Conservation (phyloP, 2,797 vertebrate species). For the Typhlichthys eigenmanni region DNA sequence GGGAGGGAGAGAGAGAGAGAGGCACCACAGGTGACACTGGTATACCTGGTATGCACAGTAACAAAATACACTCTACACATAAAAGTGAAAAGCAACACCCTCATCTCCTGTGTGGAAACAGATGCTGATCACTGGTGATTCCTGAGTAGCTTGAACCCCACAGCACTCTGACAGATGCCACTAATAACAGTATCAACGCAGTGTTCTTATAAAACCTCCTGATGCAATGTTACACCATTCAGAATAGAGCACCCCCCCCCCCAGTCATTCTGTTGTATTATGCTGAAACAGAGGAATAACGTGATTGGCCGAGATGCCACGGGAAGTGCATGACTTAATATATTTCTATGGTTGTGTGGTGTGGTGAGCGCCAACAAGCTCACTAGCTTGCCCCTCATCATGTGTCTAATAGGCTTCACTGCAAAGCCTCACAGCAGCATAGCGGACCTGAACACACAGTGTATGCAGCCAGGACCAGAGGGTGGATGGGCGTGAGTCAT, state of each 20-base stretch:
- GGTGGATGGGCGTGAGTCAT: constrained; percentile 56
- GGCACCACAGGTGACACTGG: constrained; percentile 66
- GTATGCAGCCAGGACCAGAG: constrained; percentile 55
- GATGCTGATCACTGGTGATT: constrained; percentile 65
- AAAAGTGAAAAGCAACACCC: constrained; percentile 28
- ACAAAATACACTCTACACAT: constrained; percentile 38
- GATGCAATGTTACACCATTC: constrained; percentile 66
- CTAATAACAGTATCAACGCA: constrained; percentile 75
- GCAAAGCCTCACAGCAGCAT: constrained; percentile 60
- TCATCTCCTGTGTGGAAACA: constrained; percentile 43
- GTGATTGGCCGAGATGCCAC: constrained; percentile 63
- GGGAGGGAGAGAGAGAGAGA: constrained; percentile 39
- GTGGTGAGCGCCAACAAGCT: constrained; percentile 72
- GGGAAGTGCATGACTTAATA: constrained; percentile 80
- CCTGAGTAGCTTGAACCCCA: constrained; percentile 46
- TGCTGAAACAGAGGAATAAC: constrained; percentile 65
- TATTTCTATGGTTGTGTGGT: constrained; percentile 75
- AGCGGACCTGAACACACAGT: constrained; percentile 52
- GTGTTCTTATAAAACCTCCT: constrained; percentile 62
- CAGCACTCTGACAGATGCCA: constrained; percentile 68
- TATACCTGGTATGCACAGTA: constrained; percentile 21
- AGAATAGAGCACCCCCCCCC: constrained; percentile 42
- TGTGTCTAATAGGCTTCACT: constrained; percentile 81
- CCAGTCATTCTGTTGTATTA: constrained; percentile 8
- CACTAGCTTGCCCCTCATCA: constrained; percentile 61